Base-by-base conservation (phyloP, 2,888 invertebrate species). In the Oligia fasciuncula region DNA sequence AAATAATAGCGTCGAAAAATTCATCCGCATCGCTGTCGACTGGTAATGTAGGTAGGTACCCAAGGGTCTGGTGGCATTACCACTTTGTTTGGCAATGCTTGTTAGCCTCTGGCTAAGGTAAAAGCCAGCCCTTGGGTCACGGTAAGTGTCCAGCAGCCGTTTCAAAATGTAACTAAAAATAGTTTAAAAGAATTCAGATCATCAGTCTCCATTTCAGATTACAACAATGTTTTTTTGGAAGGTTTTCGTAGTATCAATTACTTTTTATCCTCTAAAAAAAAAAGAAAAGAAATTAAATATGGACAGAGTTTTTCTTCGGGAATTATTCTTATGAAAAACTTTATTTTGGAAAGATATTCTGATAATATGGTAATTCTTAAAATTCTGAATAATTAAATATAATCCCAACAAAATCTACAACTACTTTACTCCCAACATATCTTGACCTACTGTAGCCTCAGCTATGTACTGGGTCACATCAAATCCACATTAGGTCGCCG, bases 401-500 rank as follows among this genome's bases (percentile, higher is more conserved):
- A 43, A 57, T 43, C 11, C 5, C 1, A 8, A n/a, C 49, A 77
- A 40, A 67, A 29, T 23, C 6, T 11, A 77, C 4, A 35, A 4
- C 0, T 35, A 17, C n/a, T 13, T 23, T 40, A 29, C 13, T 68
- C 0, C 1, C 17, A 23, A 2, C 14, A n/a, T 51, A 35, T 49
- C 35, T 87, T 84, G 80, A 75, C 40, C 66, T 75, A 87, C 85
- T 84, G 77, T 14, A 23, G 4, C 3, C 4, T 54, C 40, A 75
- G 19, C 43, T 14, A 29, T 57, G 29, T 13, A 60, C 77, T 76
- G 60, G 60, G 68, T 66, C 85, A 72, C 75, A 49, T 79, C 76
- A 85, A 68, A 80, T 81, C 78, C 79, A 71, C 65, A 69, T 73
- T 65, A 87, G 57, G 85, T 84, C 54, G 17, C 49, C 67, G 68